Base-by-base conservation (phyloP, 2,888 invertebrate species). In the Glaucopsyche alexis region DNA sequence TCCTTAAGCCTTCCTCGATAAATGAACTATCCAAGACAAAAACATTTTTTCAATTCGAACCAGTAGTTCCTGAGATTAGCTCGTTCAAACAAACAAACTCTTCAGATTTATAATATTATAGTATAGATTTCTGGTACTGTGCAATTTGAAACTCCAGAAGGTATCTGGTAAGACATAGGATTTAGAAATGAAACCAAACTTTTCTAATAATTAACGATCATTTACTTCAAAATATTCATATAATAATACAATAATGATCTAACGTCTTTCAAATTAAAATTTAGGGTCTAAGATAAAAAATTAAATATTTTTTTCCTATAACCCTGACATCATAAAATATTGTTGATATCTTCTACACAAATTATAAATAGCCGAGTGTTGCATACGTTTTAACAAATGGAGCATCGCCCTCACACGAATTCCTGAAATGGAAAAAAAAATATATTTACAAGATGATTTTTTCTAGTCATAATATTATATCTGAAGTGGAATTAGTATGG, bases 361-460 rank as follows among this genome's bases (percentile, higher is more conserved):
- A 94, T 95, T 96, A 98, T 94, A 98, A 96, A 91, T 98, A 98
- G 91, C 98, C 98, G 90, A 98, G 95, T 82, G 97, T 98, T 89
- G 97, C 97, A 90, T 98, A 98, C 86, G 97, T 98, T 95, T 98
- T 98, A 93, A 97, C 97, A 94, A 97, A 98, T 87, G 97, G 96
- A 89, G 96, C 95, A 91, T 97, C 97, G 93, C 96, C 96, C 91
- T 96, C 96, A 94, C 96, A 96, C 89, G 95, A 95, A 91, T 96
- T 97, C 94, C 97, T 97, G 95, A 94, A 95, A 92, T 87, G n/a
- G n/a, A n/a, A 84, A 91, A 87, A 88, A 83, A 77, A 75, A 47
- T 71, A 49, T 52, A 5, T 42, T 6, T 29, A 29, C 29, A 29
- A 29, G 29, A 8, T 42, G 42, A 42, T 42, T 42, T 42, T 42